Evolutionary conservation across 2,797 vertebrate species (phyloP), one percentile per base, ranked within the genome.

Genomic region (Hypotaenidia okinawae): DNA sequence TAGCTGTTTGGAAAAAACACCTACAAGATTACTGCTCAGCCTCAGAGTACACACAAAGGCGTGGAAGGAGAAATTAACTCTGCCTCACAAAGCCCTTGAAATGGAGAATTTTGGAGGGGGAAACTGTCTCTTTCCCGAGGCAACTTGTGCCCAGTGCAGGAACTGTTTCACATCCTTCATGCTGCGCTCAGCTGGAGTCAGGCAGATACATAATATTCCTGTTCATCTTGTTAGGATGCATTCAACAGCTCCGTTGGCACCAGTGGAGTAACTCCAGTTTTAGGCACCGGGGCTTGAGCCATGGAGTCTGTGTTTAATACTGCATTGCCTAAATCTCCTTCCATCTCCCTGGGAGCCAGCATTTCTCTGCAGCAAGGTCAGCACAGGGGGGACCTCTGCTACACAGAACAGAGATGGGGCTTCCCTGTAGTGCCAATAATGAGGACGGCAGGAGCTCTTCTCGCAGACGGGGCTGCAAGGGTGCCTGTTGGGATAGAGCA

Each of bases 401-500:
- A 12, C 8, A 19, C 27, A 27, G 28, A 73, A 27, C 39, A 55
- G 70, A 41, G 66, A 15, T 1, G 3, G 52, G 28, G 19, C 25
- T 81, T 87, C 59, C 67, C 55, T 84, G 59, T 3, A 16, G 73
- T 21, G 24, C 24, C 43, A 49, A 43, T 58, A 78, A 74, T 33
- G 15, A 75, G 30, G 37, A 37, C n/a, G 6, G 5, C 2, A 33
- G 84, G 84, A 74, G 11, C 28, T 39, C 58, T 87, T 61, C 39
- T 61, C 2, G 4, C 54, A 75, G 41, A 22, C 0, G 0, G 37
- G 37, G 91, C 69, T 81, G 41, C 2, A 4, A 66, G 84, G 25
- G 32, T 1, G 1, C 33, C 39, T 90, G 23, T n/a, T 79, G 83
- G 55, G 55, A 54, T 27, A 66, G 59, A 83, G 13, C 59, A 88